These are phyloP conservation scores for Baronia brevicornis DNA, from an alignment of 2,888 invertebrate genomes.

Conservation along the genomic window DNA sequence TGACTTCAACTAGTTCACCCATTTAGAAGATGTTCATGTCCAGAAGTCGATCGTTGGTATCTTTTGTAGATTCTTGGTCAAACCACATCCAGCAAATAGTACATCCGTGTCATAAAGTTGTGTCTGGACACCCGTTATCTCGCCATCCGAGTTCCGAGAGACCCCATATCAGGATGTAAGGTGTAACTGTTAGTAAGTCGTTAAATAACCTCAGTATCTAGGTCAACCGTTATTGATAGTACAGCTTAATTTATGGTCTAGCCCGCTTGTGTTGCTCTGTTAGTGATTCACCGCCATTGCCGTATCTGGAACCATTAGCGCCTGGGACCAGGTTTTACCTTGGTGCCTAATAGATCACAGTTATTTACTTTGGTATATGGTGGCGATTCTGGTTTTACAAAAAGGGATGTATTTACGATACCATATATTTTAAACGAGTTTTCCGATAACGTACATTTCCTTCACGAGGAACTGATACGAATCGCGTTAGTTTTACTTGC, in stretches of 20 bases:
- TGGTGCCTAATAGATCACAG: constrained; percentile 12
- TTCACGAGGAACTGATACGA: too few species aligned
- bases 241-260: constrained; percentile 32
- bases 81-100: constrained; percentile 15
- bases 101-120: constrained; percentile 32
- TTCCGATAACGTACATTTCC: too few species aligned
- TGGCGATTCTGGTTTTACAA: background rate
- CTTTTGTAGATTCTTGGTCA: constrained; percentile 1
- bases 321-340: constrained; percentile 6
- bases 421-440: too few species aligned
- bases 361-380: constrained; percentile 1
- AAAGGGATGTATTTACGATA: too few species aligned
- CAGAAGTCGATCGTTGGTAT: too few species aligned
- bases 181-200: constrained; percentile 50
- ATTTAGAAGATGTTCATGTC: too few species aligned
- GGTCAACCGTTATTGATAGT: constrained; percentile 61
- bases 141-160: constrained; percentile 58
- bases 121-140: constrained; percentile 55
- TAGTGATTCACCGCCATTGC: constrained; percentile 10
- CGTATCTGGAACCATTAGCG: constrained; percentile 14
- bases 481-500: too few species aligned
- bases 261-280: constrained; percentile 10
- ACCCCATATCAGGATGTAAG: constrained; percentile 52
- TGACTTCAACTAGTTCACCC: too few species aligned
- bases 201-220: constrained; percentile 42